Conservation (phyloP, 2,888 invertebrate genomes). For the Dichetophora obliterata region DNA sequence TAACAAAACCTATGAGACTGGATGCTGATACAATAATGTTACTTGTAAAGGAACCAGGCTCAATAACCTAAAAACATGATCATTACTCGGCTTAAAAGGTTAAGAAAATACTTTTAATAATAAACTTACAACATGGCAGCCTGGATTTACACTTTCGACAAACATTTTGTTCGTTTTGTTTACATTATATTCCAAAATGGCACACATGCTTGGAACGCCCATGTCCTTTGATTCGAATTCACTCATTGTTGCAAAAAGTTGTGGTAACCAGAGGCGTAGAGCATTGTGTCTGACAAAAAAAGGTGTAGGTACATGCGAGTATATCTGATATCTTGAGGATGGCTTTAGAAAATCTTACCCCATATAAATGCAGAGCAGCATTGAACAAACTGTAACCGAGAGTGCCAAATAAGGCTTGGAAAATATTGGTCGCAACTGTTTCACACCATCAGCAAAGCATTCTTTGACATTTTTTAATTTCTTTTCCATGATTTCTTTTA, state of each 20-base stretch:
- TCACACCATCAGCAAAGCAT: slow-evolving; percentile 70
- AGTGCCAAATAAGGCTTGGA: slow-evolving; percentile 74
- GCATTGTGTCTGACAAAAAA: slow-evolving; percentile 76
- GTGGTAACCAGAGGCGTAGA: slow-evolving; percentile 87
- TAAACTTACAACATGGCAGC: slow-evolving; percentile 59
- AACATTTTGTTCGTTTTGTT: slow-evolving; percentile 50
- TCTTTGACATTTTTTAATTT: slow-evolving; percentile 5
- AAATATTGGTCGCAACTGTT: slow-evolving; percentile 78
- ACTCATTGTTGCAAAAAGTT: slow-evolving; percentile 80
- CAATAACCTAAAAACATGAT: slow-evolving; percentile 45
- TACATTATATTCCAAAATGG: slow-evolving; percentile 56
- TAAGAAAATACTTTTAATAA: background rate
- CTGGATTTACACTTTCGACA: slow-evolving; percentile 32
- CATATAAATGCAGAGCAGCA: slow-evolving; percentile 76
- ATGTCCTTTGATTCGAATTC: slow-evolving; percentile 63
- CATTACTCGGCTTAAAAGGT: background rate
- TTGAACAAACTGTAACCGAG: slow-evolving; percentile 74
- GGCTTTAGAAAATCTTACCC: slow-evolving; percentile 72
- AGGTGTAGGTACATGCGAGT: background rate
- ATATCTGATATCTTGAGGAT: background rate
- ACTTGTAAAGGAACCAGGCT: slow-evolving; percentile 48
- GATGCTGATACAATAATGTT: slow-evolving; percentile 54
- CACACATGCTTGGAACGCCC: slow-evolving; percentile 55
- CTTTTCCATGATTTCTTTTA: slow-evolving; percentile 17
- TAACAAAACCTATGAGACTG: slow-evolving; percentile 49